Evolutionary conservation across 2,797 vertebrate species (phyloP), one percentile per base, ranked within the genome.

Genomic region (Clarias laeviceps): DNA sequence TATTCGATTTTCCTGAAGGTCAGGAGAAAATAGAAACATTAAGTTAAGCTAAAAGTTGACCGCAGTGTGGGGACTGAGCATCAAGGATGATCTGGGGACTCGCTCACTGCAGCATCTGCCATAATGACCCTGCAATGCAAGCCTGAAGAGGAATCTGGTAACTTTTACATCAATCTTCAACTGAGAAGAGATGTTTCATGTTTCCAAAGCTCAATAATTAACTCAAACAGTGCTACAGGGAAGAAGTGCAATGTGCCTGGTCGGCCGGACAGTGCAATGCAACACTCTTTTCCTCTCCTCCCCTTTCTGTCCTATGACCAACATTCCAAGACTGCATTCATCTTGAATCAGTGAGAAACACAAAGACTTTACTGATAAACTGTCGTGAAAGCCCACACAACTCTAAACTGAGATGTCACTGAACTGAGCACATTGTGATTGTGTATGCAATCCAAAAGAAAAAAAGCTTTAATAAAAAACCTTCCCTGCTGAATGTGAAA

Each of bases 81-180:
- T 89, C 87, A 85, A 85, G 88, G 91, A 90, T 90, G 84, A 91
- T 90, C 29, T 87, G 79, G 81, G 88, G 90, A 82, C 83, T 80
- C 86, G 87, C 45, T 84, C 45, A 87, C 88, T 88, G 87, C 88
- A 85, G 54, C 82, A 87, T 82, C 87, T 89, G 90, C 90, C 85
- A 87, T 88, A 88, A 93, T 93, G 93, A 94, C 92, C 92, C 89
- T 90, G 92, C 93, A 94, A 90, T 93, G 90, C 88, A 22, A 12
- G 76, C 78, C 59, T 85, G 88, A 89, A 89, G 91, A 90, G 88
- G 73, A 85, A 89, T 82, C 88, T 34, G 85, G 37, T 84, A 89
- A 89, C 81, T 34, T 84, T 85, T 85, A 5, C 91, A 92, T 93
- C 92, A 89, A 87, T 91, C 88, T 90, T 84, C 85, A 84, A 84